Evolutionary conservation across 2,888 invertebrate genomes (phyloP), one percentile per base, ranked within the genome.

Genomic region (Phortica magna): DNA sequence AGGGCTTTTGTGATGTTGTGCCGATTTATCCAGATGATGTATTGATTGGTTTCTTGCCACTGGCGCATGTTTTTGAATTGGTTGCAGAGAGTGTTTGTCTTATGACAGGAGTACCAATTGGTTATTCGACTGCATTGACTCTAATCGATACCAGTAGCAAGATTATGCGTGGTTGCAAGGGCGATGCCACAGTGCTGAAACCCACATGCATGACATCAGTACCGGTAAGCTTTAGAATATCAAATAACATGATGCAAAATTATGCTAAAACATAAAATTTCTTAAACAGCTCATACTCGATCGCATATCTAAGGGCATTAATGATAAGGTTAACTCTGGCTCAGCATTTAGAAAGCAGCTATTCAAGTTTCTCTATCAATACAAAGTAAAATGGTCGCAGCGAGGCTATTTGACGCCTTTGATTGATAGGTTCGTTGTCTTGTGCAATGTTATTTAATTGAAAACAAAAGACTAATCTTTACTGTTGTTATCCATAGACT

Each of bases 171-270:
- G 99, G 99, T 65, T 96, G 97, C 77, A 96, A 95, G 90, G 99
- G 99, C 5, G 99, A 99, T 92, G 98, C 98, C 12, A 95, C 96
- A 64, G 95, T 97, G 1, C 93, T 99, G 75, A 94, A 94, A 85
- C 99, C 99, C 3, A 98, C 99, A 1, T 96, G 98, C 88, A 96
- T 99, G 94, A 98, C 98, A 4, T 95, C 98, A 71, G 99, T 99
- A 65, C 99, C 99, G 78, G 98, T 98, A 88, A 93, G 94, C 92
- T 41, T 53, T 10, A 10, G 22, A 9, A 67, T 71, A 7, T 39
- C n/a, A 48, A 65, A 53, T 10, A 43, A 19, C 3, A 31, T 31
- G 31, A 17, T 64, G 22, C 9, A 98, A 87, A 93, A 94, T 92
- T 76, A 57, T 70, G 41, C 53, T 41, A 59, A 19, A 1, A 22